A percentile compares a stretch with the other conserved stretches of the same genome.
Evolutionary conservation across 2,113 vertebrate genomes (phyloP).

Genomic region (Addax nasomaculatus): DNA sequence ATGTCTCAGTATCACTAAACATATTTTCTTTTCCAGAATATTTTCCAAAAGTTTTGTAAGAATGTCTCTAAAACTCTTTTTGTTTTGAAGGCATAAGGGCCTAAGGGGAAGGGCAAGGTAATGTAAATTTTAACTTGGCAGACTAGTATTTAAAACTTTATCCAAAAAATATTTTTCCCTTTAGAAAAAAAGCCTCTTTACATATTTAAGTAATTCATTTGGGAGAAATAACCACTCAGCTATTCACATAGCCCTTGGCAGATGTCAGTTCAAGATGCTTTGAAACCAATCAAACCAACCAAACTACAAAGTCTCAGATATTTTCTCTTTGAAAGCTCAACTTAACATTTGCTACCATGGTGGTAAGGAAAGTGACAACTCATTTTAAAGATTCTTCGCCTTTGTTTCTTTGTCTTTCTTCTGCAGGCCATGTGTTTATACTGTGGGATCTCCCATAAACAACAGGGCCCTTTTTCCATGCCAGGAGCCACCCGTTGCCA

Average conservation of each 20-base stretch:
- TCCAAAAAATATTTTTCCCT: constrained; percentile 38
- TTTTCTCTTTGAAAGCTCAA: constrained; percentile 56
- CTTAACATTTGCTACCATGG: constrained; percentile 37
- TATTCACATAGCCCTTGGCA: background rate
- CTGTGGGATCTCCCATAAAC: constrained; percentile 95
- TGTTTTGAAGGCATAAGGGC: constrained; percentile 35
- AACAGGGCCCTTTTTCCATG: constrained; percentile 98
- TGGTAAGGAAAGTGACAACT: constrained; percentile 57
- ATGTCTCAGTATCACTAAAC: constrained; percentile 61
- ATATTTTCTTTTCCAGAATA: constrained; percentile 65
- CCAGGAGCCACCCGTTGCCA: constrained; percentile 97
- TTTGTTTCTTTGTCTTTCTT: constrained; percentile 72
- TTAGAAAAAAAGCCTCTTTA: constrained; percentile 23
- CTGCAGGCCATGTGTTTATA: constrained; percentile 95
- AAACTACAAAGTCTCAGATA: constrained; percentile 37
- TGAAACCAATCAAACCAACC: background rate
- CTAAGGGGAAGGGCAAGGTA: constrained; percentile 28
- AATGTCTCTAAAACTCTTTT: constrained; percentile 51
- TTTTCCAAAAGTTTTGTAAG: constrained; percentile 65
- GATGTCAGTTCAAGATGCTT: background rate
- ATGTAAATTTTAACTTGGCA: constrained; percentile 64
- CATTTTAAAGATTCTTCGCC: constrained; percentile 44
- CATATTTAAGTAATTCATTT: constrained; percentile 61
- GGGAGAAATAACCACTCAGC: constrained; percentile 16
- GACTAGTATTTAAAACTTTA: constrained; percentile 48